phyloP scores from a whole-genome alignment of 2,113 vertebrate species.

The Desmodus rotundus region DNA sequence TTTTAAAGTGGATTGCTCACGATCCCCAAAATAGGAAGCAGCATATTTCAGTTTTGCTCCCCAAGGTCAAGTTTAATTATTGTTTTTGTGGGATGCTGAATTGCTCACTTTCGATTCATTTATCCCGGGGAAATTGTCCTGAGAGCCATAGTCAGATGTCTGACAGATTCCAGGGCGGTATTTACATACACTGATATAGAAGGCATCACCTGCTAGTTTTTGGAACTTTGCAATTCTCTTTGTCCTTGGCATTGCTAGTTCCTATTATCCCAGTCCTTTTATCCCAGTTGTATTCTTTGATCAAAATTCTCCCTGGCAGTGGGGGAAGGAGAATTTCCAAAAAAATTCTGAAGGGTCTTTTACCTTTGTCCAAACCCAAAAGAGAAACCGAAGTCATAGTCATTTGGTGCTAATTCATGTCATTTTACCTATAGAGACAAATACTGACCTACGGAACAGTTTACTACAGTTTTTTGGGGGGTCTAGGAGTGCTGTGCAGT shows the following conservation, averaged over 20 bases:
- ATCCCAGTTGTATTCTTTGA: not conserved
- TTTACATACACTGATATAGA: not conserved
- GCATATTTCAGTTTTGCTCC: conserved; percentile 79
- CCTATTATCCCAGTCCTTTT: not conserved
- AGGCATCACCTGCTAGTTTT: not conserved
- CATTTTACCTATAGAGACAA: not conserved
- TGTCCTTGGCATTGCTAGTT: not conserved
- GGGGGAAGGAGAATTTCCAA: not conserved
- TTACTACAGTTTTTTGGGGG: not conserved
- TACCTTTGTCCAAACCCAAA: not conserved
- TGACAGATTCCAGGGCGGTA: not conserved
- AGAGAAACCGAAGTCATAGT: not conserved
- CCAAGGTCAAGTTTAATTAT: conserved; percentile 78
- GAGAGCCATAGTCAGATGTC: not conserved
- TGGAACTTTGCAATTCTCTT: not conserved
- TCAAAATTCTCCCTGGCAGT: not conserved
- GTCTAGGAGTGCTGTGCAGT: not conserved
- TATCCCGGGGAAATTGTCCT: not conserved
- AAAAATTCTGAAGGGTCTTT: not conserved
- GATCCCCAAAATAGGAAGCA: conserved; percentile 76
- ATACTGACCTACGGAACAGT: not conserved
- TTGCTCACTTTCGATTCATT: not conserved
- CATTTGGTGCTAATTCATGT: not conserved
- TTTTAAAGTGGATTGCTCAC: conserved; percentile 84
- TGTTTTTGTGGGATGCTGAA: not conserved